Evolutionary conservation across 2,888 invertebrate species (phyloP).

Genomic region (Bruchidius siliquastri): DNA sequence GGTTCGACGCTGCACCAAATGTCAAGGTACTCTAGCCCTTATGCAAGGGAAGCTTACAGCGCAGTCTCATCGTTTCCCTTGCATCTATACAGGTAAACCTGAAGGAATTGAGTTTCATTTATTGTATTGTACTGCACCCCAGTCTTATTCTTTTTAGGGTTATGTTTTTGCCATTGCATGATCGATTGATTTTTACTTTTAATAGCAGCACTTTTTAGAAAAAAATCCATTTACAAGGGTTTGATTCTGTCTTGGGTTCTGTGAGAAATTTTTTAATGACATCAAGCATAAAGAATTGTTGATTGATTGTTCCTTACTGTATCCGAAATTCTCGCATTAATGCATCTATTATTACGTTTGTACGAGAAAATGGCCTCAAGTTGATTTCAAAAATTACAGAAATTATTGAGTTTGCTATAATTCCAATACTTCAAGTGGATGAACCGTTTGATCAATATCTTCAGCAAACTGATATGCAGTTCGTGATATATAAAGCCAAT

Average conservation of each 20-base stretch:
- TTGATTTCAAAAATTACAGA: no score
- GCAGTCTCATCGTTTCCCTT: not conserved
- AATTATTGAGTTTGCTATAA: no score
- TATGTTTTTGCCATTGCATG: slow-evolving; percentile 20
- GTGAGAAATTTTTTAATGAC: slow-evolving; percentile 21
- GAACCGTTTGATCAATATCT: no score
- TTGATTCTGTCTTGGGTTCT: slow-evolving; percentile 6
- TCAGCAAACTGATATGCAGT: no score
- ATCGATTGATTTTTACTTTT: slow-evolving; percentile 27
- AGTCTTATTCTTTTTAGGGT: slow-evolving; percentile 21
- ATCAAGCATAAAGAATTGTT: slow-evolving; percentile 15
- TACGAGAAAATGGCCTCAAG: no score
- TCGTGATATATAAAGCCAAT: no score
- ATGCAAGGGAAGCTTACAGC: not conserved
- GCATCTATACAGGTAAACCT: not conserved
- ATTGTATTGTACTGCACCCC: slow-evolving; percentile 19
- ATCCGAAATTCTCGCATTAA: not conserved
- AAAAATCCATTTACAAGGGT: slow-evolving; percentile 17
- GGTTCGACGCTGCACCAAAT: not conserved
- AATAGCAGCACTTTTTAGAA: slow-evolving; percentile 13
- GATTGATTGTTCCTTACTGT: slow-evolving; percentile 13
- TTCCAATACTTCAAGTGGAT: no score
- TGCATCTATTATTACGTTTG: no score
- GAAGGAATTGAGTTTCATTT: slow-evolving; percentile 20
- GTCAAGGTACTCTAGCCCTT: not conserved